Evolutionary conservation across 2,797 vertebrate species (phyloP).

Genomic region (Ctenosaura bakeri): DNA sequence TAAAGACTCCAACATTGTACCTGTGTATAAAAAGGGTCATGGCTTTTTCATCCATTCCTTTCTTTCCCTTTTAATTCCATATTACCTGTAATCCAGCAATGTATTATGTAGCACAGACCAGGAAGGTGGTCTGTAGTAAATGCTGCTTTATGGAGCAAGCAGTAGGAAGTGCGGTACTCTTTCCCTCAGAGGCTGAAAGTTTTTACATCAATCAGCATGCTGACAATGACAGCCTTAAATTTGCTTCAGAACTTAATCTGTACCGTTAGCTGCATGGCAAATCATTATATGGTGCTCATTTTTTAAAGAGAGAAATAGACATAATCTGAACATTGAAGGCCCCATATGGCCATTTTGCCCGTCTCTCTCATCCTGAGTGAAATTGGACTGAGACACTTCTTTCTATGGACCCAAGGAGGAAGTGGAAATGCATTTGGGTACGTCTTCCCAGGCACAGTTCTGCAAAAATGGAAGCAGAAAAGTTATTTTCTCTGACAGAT

Average conservation of each 20-base stretch:
- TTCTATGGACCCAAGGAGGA: slow-evolving; percentile 50
- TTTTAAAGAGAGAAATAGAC: slow-evolving; percentile 67
- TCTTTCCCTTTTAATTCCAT: slow-evolving; percentile 76
- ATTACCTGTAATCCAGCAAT: slow-evolving; percentile 74
- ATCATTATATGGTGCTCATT: slow-evolving; percentile 74
- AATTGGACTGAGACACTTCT: slow-evolving; percentile 58
- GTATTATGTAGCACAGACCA: slow-evolving; percentile 75
- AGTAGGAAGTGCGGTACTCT: slow-evolving; percentile 76
- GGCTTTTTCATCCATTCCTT: slow-evolving; percentile 74
- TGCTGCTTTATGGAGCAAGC: slow-evolving; percentile 78
- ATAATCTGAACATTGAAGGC: slow-evolving; percentile 69
- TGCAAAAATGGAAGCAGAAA: neutral
- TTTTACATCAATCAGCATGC: slow-evolving; percentile 79
- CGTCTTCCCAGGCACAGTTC: slow-evolving; percentile 29
- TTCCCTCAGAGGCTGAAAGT: slow-evolving; percentile 74
- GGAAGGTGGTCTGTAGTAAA: slow-evolving; percentile 76
- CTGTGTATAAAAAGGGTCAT: slow-evolving; percentile 69
- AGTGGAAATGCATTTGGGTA: slow-evolving; percentile 42
- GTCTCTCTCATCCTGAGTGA: slow-evolving; percentile 64
- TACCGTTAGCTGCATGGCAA: slow-evolving; percentile 70
- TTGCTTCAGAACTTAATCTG: slow-evolving; percentile 74
- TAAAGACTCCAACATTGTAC: slow-evolving; percentile 70
- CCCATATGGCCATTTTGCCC: slow-evolving; percentile 66
- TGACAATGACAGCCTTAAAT: slow-evolving; percentile 71
- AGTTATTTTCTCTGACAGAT: slow-evolving; percentile 21